Evolutionary conservation across 2,888 invertebrate genomes (phyloP).

Genomic region (Drosophila nigricruria): DNA sequence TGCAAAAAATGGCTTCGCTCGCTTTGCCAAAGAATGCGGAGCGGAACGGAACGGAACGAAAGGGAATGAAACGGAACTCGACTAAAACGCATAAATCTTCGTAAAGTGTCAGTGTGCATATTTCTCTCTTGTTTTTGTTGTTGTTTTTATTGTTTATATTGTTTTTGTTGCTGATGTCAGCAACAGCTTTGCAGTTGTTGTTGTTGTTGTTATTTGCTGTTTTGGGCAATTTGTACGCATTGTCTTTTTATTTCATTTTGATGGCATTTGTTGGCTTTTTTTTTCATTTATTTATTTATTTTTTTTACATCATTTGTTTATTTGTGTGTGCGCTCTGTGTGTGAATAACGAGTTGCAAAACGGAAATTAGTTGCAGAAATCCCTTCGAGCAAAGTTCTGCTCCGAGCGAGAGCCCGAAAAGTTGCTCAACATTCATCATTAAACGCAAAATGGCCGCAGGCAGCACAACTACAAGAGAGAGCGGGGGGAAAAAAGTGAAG

Average conservation of each 20-base stretch:
- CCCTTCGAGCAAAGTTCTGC: slow-evolving; percentile 6
- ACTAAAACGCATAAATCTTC: slow-evolving; percentile 80
- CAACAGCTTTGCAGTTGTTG: slow-evolving; percentile 53
- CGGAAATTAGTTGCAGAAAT: slow-evolving; percentile 72
- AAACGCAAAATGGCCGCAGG: slow-evolving; percentile 44
- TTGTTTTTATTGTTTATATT: slow-evolving; percentile 40
- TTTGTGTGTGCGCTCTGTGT: slow-evolving; percentile 32
- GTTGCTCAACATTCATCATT: slow-evolving; percentile 56
- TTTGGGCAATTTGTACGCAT: slow-evolving; percentile 77
- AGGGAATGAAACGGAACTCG: slow-evolving; percentile 54
- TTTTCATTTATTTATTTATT: slow-evolving; percentile 36
- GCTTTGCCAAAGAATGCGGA: slow-evolving; percentile 53
- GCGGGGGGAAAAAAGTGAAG: slow-evolving; percentile 22
- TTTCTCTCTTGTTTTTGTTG: slow-evolving; percentile 56
- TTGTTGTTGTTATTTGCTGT: slow-evolving; percentile 50
- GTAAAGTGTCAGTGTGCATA: slow-evolving; percentile 79
- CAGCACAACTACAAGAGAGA: slow-evolving; percentile 15
- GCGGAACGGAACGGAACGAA: slow-evolving; percentile 25
- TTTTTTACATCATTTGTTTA: slow-evolving; percentile 68
- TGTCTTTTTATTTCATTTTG: slow-evolving; percentile 56
- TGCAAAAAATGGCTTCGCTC: slow-evolving; percentile 53
- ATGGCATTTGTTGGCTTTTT: slow-evolving; percentile 42
- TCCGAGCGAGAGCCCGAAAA: slow-evolving; percentile 16
- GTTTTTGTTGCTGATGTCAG: slow-evolving; percentile 61
- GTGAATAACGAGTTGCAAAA: slow-evolving; percentile 70